Evolutionary conservation across 2,888 invertebrate genomes (phyloP), one percentile per base, ranked within the genome.

Genomic region (Teleogryllus oceanicus): DNA sequence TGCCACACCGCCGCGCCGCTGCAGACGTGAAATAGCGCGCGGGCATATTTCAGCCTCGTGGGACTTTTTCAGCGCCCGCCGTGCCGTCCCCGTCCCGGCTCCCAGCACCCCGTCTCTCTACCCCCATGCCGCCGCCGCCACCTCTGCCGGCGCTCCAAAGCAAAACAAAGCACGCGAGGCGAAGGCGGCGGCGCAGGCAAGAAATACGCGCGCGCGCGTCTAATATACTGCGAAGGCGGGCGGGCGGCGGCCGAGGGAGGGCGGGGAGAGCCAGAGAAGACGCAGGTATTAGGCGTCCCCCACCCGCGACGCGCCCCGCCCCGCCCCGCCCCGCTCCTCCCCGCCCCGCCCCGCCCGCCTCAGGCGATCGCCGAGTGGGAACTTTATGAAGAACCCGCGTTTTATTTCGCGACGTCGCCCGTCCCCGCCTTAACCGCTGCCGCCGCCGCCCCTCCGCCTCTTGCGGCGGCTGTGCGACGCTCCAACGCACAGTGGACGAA

Each of bases 41-140:
- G 62, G 62, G 62, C 62, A 62, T 62, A 62, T 62, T 62, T 62
- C 62, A 62, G 37, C 62, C 62, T n/a, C 62, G 62, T 62, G 62
- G n/a, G 62, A 62, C 62, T 62, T 62, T 62, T 62, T 62, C 62
- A n/a, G 16, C 62, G 10, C 37, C 62, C 62, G 13, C 62, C 12
- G 8, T 13, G 13, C 62, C 21, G 21, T 21, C 21, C 21, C 21
- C 21, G 37, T 37, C 37, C 37, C 37, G 8, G 37, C 37, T 37
- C 37, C 37, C 37, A 37, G 37, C 5, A 0, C 37, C 37, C 8
- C 8, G 8, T 4, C 37, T 5, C 37, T 8, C 37, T 37, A 3
- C 37, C 5, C 37, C 37, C 37, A 37, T 5, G 37, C 37, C 8
- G 4, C 37, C 8, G 4, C 37, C 8, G 4, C 24, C 24, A 4